Base-by-base conservation (phyloP, 23 tunicate genomes). In the Ascidia mentula region DNA sequence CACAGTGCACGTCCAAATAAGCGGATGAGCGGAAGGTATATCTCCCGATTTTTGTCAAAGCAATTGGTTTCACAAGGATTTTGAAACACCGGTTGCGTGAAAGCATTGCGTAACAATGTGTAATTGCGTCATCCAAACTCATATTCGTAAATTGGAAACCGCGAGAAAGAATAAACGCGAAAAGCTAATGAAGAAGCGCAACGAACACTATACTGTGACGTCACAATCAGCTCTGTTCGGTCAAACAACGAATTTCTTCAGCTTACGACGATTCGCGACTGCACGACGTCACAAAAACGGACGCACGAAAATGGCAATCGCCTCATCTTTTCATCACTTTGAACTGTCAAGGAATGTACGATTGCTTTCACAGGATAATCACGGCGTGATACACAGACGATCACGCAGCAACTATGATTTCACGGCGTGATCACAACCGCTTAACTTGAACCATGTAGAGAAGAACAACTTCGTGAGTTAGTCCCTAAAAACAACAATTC, bases 1-100 rank as follows among this genome's bases (percentile, higher is more conserved):
- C 65, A 53, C 65, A 53, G 65, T 53, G 65, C 65, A 53, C 65
- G 65, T 53, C 65, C 65, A 53, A 53, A 53, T n/a, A 53, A 53
- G 65, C 65, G 65, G 65, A 53, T 53, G 65, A 53, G 65, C 65
- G 65, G 24, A 20, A 53, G 7, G 24, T 26, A 53, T 20, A 53
- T 5, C 24, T 26, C 24, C 22, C 65, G 65, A 53, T 20, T 53
- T 42, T 53, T 5, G 65, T 53, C 65, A 53, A 53, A 53, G 7
- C 13, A n/a, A n/a, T 53, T 53, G 22, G 65, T 53, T 26, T 28
- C 65, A 53, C 65, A n/a, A n/a, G n/a, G n/a, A n/a, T n/a, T n/a
- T n/a, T n/a, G n/a, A n/a, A n/a, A n/a, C n/a, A n/a, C n/a, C n/a
- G n/a, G n/a, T n/a, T 42, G 53, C 53, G 53, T 42, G 15, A 42